A percentile compares a stretch with the other conserved stretches of the same genome.
Conservation (phyloP, 2,888 invertebrate genomes). For the Chrysina gloriosa region DNA sequence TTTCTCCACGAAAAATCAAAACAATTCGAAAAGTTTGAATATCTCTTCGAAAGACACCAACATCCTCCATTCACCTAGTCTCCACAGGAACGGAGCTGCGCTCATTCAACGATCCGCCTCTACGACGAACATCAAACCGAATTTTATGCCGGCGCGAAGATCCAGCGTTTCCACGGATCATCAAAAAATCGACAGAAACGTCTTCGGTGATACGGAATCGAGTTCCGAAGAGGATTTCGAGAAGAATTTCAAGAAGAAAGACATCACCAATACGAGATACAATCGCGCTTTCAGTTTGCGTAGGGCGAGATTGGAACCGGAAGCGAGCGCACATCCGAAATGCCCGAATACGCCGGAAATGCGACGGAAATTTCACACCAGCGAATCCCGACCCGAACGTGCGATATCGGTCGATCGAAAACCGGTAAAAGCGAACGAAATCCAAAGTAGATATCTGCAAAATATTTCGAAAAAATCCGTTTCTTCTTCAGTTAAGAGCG, state of each 20-base stretch:
- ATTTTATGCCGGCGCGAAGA: constrained; percentile 52
- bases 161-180: constrained; percentile 56
- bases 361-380: constrained; percentile 68
- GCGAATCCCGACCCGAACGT: constrained; percentile 56
- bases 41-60: constrained; percentile 50
- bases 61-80: constrained; percentile 56
- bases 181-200: constrained; percentile 60
- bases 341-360: constrained; percentile 75
- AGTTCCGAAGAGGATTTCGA: constrained; percentile 67
- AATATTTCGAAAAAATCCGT: constrained; percentile 58
- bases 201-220: constrained; percentile 64
- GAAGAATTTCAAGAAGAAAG: constrained; percentile 61
- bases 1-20: constrained; percentile 67
- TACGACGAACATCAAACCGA: constrained; percentile 64
- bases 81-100: constrained; percentile 50
- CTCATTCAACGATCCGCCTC: constrained; percentile 66
- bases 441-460: constrained; percentile 62
- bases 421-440: constrained; percentile 59
- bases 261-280: constrained; percentile 70
- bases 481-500: constrained; percentile 44
- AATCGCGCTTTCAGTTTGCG: constrained; percentile 81
- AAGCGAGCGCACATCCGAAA: constrained; percentile 64
- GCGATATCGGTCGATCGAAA: constrained; percentile 64
- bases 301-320: constrained; percentile 71
- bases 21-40: constrained; percentile 49